phyloP scores from a whole-genome alignment of 2,113 vertebrate species.

The Cathartes aura region DNA sequence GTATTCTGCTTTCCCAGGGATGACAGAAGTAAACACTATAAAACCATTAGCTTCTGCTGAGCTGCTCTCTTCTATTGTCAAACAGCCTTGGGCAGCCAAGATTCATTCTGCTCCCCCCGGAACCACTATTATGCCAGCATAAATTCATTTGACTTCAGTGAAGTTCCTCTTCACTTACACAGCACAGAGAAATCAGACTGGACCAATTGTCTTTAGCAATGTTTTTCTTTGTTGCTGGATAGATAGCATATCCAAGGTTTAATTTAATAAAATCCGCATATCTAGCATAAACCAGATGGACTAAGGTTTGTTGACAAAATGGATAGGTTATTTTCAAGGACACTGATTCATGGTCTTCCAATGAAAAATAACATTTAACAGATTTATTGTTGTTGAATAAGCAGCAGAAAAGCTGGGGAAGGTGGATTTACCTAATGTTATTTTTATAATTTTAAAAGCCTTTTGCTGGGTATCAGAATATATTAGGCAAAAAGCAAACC shows the following conservation, averaged over 20 bases:
- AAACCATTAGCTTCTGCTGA: neutral
- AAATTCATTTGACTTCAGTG: slow-evolving; percentile 17
- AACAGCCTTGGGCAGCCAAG: neutral
- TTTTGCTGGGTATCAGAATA: neutral
- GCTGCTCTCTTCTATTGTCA: neutral
- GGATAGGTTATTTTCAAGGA: slow-evolving; percentile 29
- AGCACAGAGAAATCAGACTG: neutral
- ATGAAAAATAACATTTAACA: neutral
- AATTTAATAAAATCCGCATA: neutral
- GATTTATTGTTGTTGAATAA: neutral
- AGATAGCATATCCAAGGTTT: neutral
- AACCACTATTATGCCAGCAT: neutral
- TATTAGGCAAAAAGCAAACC: neutral
- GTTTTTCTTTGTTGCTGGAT: slow-evolving; percentile 5
- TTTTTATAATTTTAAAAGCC: neutral
- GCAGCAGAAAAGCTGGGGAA: neutral
- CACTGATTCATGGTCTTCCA: neutral
- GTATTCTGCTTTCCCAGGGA: neutral
- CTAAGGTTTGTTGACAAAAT: slow-evolving; percentile 1
- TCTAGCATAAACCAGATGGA: neutral
- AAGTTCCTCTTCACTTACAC: neutral
- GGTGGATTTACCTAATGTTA: neutral
- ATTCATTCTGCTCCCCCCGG: neutral
- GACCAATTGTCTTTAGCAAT: neutral
- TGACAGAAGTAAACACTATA: neutral